Evolutionary conservation across 1,140 invertebrate species (phyloP).

Genomic region (Atta texana): DNA sequence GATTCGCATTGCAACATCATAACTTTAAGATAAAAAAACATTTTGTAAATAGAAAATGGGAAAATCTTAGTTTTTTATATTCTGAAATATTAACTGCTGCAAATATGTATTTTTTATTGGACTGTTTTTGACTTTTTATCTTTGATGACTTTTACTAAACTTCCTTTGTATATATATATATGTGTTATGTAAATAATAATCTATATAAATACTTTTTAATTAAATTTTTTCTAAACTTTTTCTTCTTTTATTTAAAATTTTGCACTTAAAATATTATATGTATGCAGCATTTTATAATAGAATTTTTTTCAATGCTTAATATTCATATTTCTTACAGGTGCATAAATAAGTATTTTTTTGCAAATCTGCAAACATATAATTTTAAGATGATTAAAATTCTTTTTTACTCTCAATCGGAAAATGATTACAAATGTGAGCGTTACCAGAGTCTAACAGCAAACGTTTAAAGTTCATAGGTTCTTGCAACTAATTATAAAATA

Average conservation of each 20-base stretch:
- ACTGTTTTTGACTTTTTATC: neutral
- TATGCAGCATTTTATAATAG: slow-evolving; percentile 17
- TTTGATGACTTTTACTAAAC: neutral
- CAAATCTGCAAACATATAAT: slow-evolving; percentile 36
- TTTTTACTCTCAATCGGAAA: slow-evolving; percentile 15
- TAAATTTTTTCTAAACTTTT: neutral
- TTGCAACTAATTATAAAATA: slow-evolving; percentile 60
- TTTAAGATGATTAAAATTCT: slow-evolving; percentile 34
- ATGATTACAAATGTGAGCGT: slow-evolving; percentile 48
- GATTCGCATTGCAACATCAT: neutral
- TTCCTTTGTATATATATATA: neutral
- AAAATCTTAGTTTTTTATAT: neutral
- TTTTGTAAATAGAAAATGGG: neutral
- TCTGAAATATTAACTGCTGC: neutral
- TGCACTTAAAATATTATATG: neutral
- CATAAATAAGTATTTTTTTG: slow-evolving; percentile 29
- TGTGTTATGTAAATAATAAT: neutral
- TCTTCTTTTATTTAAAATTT: neutral
- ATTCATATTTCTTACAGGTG: slow-evolving; percentile 13
- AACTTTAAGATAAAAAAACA: neutral
- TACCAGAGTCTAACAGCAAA: slow-evolving; percentile 41
- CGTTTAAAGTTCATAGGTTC: slow-evolving; percentile 64
- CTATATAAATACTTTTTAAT: neutral
- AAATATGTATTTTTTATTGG: neutral
- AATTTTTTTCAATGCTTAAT: neutral